phyloP scores from a whole-genome alignment of 2,113 vertebrate genomes.

The Lonchura striata region DNA sequence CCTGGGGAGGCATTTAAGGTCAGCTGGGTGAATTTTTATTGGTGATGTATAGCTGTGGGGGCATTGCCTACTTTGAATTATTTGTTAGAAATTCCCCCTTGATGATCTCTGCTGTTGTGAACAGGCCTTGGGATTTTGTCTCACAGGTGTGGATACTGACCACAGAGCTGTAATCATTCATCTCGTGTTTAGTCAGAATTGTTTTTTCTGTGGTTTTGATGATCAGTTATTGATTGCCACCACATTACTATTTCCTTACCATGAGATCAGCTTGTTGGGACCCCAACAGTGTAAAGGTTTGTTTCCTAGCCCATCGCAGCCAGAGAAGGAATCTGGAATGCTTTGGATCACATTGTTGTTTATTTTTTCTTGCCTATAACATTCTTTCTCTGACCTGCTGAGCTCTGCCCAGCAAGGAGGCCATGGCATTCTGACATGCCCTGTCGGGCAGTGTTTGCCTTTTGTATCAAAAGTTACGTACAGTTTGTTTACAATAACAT shows the following conservation, averaged over 20 bases:
- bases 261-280: not conserved
- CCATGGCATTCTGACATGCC: no score
- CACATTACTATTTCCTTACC: rapidly evolving
- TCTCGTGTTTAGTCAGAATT: not conserved
- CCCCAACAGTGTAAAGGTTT: no score
- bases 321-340: no score
- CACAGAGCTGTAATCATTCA: not conserved
- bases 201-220: not conserved
- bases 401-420: no score
- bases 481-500: no score
- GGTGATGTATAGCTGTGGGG: not conserved
- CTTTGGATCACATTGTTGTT: no score
- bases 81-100: not conserved
- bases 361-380: no score
- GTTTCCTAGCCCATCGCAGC: no score
- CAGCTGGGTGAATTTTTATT: not conserved
- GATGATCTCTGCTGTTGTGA: not conserved
- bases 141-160: not conserved
- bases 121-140: not conserved
- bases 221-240: not conserved
- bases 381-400: no score
- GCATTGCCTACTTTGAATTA: not conserved
- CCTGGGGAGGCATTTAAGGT: not conserved
- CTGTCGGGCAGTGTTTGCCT: no score
- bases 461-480: no score